These are phyloP conservation scores for Epsilonema sp. DNA, from an alignment of 2,888 invertebrate species.

Conservation along the genomic window DNA sequence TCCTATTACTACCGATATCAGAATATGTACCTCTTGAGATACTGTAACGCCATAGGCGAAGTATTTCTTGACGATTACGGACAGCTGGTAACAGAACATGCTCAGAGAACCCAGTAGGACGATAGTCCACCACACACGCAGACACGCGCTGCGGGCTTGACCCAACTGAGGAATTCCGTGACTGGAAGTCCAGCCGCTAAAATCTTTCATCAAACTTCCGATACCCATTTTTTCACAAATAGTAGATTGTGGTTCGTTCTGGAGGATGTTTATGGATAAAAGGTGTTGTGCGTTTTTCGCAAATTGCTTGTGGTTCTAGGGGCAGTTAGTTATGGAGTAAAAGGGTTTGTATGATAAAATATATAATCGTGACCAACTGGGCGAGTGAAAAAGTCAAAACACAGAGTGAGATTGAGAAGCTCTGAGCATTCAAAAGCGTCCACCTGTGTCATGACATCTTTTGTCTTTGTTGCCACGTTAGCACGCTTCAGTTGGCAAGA, in stretches of 20 bases:
- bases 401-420: too few species aligned
- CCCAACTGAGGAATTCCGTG: not conserved
- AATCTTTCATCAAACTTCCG: not conserved
- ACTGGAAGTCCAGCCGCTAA: constrained; percentile 1
- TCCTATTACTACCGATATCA: not conserved
- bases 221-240: not conserved
- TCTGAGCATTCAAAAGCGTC: too few species aligned
- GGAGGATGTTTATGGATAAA: too few species aligned
- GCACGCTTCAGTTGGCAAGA: too few species aligned
- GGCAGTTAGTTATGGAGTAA: not conserved
- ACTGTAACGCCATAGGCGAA: not conserved
- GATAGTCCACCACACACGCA: not conserved
- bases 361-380: too few species aligned
- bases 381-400: too few species aligned
- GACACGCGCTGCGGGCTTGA: not conserved
- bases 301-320: too few species aligned
- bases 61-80: not conserved
- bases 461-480: too few species aligned
- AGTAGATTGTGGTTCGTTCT: too few species aligned
- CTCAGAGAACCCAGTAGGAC: not conserved
- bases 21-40: not conserved
- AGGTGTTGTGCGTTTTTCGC: too few species aligned
- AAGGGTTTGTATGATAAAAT: too few species aligned
- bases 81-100: not conserved
- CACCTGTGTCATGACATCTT: too few species aligned